Evolutionary conservation across 2,888 invertebrate species (phyloP).

Genomic region (Drosophila demipolita): DNA sequence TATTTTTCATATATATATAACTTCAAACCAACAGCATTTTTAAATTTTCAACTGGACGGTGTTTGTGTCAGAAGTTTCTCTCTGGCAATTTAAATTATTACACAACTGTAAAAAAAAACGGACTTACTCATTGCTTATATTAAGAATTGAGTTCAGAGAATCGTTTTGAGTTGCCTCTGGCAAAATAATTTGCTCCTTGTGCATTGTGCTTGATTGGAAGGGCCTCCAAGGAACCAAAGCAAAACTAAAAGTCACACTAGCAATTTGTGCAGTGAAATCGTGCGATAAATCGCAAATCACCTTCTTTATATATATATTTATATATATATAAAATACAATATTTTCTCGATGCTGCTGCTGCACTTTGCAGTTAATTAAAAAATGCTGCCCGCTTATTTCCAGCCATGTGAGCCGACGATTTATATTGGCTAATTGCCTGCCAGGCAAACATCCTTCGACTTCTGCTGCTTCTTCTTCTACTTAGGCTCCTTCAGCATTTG

Average conservation of each 20-base stretch:
- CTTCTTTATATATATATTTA: constrained; percentile 2
- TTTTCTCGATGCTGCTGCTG: constrained; percentile 16
- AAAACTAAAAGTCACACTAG: not conserved
- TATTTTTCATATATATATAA: not conserved
- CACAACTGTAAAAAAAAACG: not conserved
- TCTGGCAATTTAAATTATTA: not conserved
- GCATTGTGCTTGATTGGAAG: constrained; percentile 1
- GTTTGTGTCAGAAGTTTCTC: not conserved
- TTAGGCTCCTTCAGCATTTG: constrained; percentile 21
- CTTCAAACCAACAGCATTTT: not conserved
- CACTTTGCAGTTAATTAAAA: constrained; percentile 66
- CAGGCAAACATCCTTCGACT: not conserved
- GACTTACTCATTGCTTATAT: not conserved
- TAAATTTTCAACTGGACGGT: accelerated
- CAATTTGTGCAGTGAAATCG: constrained; percentile 23
- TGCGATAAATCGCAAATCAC: constrained; percentile 45
- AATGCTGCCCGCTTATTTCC: constrained; percentile 50
- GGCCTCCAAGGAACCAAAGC: not conserved
- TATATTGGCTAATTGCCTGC: constrained; percentile 51
- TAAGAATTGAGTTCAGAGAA: not conserved
- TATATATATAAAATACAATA: constrained; percentile 24
- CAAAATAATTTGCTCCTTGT: not conserved
- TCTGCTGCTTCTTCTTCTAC: not conserved
- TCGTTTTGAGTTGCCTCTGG: not conserved
- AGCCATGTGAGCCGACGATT: constrained; percentile 42